Conservation (phyloP, 2,113 vertebrate species). For the Gobiocypris rarus region DNA sequence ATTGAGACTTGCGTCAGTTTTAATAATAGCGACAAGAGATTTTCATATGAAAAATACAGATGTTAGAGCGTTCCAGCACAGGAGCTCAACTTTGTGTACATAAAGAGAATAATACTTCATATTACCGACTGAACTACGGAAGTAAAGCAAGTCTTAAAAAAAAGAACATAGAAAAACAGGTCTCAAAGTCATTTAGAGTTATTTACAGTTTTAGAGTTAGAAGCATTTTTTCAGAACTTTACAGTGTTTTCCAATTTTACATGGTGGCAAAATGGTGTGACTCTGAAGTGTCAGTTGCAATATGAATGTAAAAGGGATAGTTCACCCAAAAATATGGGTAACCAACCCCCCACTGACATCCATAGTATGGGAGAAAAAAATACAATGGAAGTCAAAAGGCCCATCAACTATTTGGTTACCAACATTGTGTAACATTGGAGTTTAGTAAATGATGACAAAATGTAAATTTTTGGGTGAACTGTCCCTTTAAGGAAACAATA, state of each 20-base stretch:
- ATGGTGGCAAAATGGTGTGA: neutral
- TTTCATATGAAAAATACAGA: constrained; percentile 67
- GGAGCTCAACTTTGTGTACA: constrained; percentile 34
- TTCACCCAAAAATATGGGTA: no score
- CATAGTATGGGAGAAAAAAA: no score
- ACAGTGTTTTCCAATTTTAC: neutral
- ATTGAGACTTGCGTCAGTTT: constrained; percentile 53
- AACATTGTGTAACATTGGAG: no score
- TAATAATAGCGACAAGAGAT: constrained; percentile 56
- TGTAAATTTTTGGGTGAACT: no score
- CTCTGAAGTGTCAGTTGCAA: neutral
- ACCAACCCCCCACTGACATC: no score
- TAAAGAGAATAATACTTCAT: constrained; percentile 12
- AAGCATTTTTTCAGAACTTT: neutral
- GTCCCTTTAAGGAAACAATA: no score
- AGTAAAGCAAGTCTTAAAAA: constrained; percentile 15
- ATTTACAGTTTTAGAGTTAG: constrained; percentile 3
- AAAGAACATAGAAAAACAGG: constrained; percentile 7
- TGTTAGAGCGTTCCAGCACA: constrained; percentile 61
- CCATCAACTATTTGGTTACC: no score
- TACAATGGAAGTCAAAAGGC: no score
- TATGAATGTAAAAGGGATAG: neutral
- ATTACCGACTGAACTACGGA: constrained; percentile 2
- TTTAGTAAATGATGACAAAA: no score
- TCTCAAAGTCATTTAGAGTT: neutral